Evolutionary conservation across 1,140 invertebrate species (phyloP).

Genomic region (Stenopsyche tienmushanensis): DNA sequence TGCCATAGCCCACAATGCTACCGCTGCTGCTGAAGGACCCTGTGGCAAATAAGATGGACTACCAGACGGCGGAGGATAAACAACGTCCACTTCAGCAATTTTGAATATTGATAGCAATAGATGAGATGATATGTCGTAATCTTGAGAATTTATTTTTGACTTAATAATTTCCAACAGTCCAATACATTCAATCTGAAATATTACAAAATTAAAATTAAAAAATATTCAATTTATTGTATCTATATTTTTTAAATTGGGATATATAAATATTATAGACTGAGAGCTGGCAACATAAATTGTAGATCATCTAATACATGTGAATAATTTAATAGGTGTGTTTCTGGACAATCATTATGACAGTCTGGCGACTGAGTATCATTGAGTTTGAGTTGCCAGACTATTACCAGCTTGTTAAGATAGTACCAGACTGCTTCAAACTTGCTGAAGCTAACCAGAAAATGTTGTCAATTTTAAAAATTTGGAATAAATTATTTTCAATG

Average conservation of each 20-base stretch:
- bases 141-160: conserved; percentile 78
- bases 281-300: too few relatives aligned
- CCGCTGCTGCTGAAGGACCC: neutral
- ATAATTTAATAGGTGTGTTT: too few relatives aligned
- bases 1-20: conserved; percentile 3
- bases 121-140: conserved; percentile 81
- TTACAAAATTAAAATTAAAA: neutral
- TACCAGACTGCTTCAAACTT: too few relatives aligned
- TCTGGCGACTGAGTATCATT: too few relatives aligned
- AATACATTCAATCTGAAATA: conserved; percentile 80
- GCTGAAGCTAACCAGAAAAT: too few relatives aligned
- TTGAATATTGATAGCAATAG: conserved; percentile 85
- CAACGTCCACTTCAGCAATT: conserved; percentile 85
- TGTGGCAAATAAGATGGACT: conserved; percentile 1
- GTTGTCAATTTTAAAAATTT: too few relatives aligned
- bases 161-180: conserved; percentile 76
- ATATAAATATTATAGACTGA: too few relatives aligned
- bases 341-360: too few relatives aligned
- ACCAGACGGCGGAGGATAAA: conserved; percentile 54
- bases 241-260: neutral
- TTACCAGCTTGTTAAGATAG: too few relatives aligned
- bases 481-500: too few relatives aligned
- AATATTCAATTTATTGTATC: neutral
- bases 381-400: too few relatives aligned
- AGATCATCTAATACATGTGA: too few relatives aligned